Conservation (phyloP, 2,888 invertebrate genomes). For the Campoplex capitator region DNA sequence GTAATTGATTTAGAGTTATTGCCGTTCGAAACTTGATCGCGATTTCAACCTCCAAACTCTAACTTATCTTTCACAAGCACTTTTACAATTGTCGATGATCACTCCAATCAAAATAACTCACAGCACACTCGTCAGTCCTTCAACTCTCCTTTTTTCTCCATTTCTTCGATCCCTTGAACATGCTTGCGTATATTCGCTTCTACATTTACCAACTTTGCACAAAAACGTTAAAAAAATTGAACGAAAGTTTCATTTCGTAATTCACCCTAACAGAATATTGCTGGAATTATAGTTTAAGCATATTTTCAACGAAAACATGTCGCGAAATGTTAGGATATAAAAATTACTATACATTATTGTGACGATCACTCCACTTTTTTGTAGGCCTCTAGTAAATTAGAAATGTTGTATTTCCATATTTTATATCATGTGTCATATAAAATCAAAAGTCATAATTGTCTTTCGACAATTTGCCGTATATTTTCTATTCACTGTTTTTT, state of each 20-base stretch:
- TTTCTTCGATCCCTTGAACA: neutral
- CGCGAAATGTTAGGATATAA: no score
- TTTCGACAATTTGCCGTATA: no score
- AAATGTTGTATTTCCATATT: no score
- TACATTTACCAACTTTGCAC: neutral
- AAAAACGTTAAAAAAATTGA: neutral
- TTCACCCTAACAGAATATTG: neutral
- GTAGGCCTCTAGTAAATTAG: no score
- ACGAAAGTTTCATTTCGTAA: neutral
- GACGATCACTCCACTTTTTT: no score
- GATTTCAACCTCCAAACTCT: conserved; percentile 51
- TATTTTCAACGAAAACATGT: no score
- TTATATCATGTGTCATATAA: no score
- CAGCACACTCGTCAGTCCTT: neutral
- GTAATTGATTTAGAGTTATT: conserved; percentile 63
- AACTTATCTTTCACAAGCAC: conserved; percentile 45
- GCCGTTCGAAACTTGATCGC: conserved; percentile 51
- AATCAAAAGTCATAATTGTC: no score
- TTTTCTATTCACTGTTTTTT: no score
- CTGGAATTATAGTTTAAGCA: no score
- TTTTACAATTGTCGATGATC: conserved; percentile 62
- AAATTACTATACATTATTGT: no score
- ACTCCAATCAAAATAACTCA: conserved; percentile 54
- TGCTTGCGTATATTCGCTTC: neutral
- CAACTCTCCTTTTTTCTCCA: neutral